Evolutionary conservation across 2,797 vertebrate genomes (phyloP), one percentile per base, ranked within the genome.

Genomic region (Sebastes matsubarae): DNA sequence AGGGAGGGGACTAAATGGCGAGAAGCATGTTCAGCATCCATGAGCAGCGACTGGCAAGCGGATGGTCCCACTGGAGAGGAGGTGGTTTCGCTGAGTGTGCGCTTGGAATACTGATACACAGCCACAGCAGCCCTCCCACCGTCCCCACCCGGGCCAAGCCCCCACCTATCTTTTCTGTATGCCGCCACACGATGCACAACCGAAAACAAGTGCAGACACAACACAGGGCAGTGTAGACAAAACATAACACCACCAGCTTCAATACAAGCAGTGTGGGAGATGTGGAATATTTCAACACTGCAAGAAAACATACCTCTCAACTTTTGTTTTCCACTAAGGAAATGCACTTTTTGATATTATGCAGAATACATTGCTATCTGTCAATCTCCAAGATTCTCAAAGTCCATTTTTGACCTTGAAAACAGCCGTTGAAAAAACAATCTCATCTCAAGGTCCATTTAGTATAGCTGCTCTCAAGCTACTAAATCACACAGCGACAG

Each of bases 41-140:
- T 83, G 93, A 95, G 82, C 89, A 89, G 93, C 75, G 70, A 83
- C 70, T 78, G 88, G 81, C 66, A 75, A 84, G 86, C 82, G 70
- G 80, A 88, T 52, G 83, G 86, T 95, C 93, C 93, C 92, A 79
- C 13, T 86, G 93, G 94, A 94, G 80, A 81, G 71, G 77, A 11
- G 87, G 86, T 46, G 80, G 69, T 89, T 94, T 93, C 18, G 90
- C 94, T 94, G 95, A 95, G 88, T 83, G 74, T 93, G 93, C 93
- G 69, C 86, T 88, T 27, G 60, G 95, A 95, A 95, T 96, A 95
- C 93, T 95, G 93, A 95, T 95, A 84, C 76, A 22, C 2, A 16
- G 67, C 64, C 79, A 80, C 76, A 68, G 81, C 69, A 71, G 79
- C 54, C 38, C 38, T 16, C 14, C 38, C 38, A 22, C 72, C 68